Evolutionary conservation across 2,797 vertebrate genomes (phyloP).

Genomic region (Pipistrellus pygmaeus): DNA sequence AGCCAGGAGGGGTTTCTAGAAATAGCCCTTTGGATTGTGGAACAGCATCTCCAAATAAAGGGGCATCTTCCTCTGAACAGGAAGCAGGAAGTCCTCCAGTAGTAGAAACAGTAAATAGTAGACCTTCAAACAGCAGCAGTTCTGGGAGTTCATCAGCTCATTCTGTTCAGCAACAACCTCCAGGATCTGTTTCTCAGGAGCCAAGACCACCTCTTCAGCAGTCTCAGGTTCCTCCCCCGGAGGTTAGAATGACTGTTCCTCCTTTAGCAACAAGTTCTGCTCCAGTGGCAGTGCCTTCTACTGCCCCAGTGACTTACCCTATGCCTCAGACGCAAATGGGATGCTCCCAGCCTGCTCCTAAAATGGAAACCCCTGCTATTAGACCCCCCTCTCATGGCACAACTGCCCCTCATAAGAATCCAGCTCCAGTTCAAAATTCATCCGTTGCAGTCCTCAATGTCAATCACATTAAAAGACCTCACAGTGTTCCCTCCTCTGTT

Average conservation of each 20-base stretch:
- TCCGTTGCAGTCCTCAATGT: conserved; percentile 88
- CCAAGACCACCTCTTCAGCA: conserved; percentile 88
- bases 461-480: conserved; percentile 91
- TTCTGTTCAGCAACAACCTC: conserved; percentile 86
- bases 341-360: conserved; percentile 86
- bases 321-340: conserved; percentile 87
- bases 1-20: conserved; percentile 86
- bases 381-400: conserved; percentile 86
- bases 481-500: conserved; percentile 91
- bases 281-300: conserved; percentile 83
- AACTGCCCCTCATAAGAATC: conserved; percentile 86
- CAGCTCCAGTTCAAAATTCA: conserved; percentile 87
- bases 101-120: conserved; percentile 82
- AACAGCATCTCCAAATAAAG: conserved; percentile 88
- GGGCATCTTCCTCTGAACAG: conserved; percentile 83
- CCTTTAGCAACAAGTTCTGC: conserved; percentile 85
- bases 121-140: conserved; percentile 83
- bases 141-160: conserved; percentile 85
- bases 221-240: conserved; percentile 89
- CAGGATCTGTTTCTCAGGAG: conserved; percentile 87
- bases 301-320: conserved; percentile 85
- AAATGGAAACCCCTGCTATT: conserved; percentile 88
- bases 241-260: conserved; percentile 89
- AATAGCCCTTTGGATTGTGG: conserved; percentile 88
- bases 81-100: conserved; percentile 86